Base-by-base conservation (phyloP, 2,888 invertebrate genomes). In the Heliconius cydno region DNA sequence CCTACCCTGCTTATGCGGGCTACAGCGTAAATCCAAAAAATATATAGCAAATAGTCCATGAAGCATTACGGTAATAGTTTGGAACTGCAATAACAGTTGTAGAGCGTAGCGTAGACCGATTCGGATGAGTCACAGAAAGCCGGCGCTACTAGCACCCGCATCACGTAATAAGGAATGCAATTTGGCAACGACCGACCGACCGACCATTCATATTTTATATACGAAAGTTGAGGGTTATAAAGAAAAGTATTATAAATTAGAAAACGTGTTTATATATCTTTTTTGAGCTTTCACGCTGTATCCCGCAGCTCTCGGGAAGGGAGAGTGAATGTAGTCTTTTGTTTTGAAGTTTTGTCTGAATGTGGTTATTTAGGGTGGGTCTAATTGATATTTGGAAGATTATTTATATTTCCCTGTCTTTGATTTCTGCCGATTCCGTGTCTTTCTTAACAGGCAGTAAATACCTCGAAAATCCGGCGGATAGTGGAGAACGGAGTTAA, bases 81-180 rank as follows among this genome's bases (percentile, higher is more conserved):
- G 12, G 22, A n/a, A 73, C 30, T 30, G 30, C 72, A 30, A 73
- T 60, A 38, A 60, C 57, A 7, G 34, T 73, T 60, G 34, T 60
- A 34, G 34, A 57, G 34, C n/a, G 41, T 63, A 52, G 22, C 9
- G 19, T 63, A 22, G 65, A 46, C 15, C n/a, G 41, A 46, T 63
- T 3, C 46, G 65, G 38, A 25, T 70, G 41, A 70, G 41, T 70
- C 70, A 70, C 15, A 57, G 57, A 67, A 57, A 67, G 66, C 73
- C 28, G 73, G 57, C 66, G 66, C 66, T 67, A 57, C 66, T 66
- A 9, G 66, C 19, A 25, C 66, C 38, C 66, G 63, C 63, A 57
- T 19, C 46, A 46, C 30, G 72, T 65, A 78, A 73, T 78, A 78
- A 57, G 66, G 57, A 65, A 72, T 65, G 63, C 63, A 72, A 38